These are phyloP conservation scores for Pseudorhombus dupliciocellatus DNA, from an alignment of 2,113 vertebrate species.

Conservation along the genomic window DNA sequence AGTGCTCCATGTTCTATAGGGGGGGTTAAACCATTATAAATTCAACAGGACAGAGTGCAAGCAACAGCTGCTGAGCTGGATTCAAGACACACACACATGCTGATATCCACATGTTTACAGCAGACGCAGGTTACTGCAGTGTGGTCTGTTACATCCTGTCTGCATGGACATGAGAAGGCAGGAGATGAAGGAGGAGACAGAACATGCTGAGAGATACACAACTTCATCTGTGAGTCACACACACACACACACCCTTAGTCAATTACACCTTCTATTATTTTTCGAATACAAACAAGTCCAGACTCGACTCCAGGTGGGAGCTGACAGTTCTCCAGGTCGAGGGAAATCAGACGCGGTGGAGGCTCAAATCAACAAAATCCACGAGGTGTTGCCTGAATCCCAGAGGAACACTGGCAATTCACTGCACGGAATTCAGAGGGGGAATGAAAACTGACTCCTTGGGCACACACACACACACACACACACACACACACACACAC, in stretches of 20 bases:
- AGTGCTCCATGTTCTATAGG: conserved; percentile 45
- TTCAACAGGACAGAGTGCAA: conserved; percentile 66
- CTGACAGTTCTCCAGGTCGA: conserved; percentile 26
- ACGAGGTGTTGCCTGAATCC: conserved; percentile 39
- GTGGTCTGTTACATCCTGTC: conserved; percentile 10
- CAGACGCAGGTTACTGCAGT: conserved; percentile 25
- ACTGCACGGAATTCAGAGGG: conserved; percentile 33
- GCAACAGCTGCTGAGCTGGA: conserved; percentile 56
- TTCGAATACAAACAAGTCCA: conserved; percentile 51
- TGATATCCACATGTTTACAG: not conserved
- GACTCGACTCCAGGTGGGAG: conserved; percentile 48
- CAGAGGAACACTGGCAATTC: conserved; percentile 34
- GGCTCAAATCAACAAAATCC: conserved; percentile 13
- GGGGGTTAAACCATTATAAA: conserved; percentile 59
- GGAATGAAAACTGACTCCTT: not conserved
- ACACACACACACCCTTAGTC: conserved; percentile 23
- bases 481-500: not conserved
- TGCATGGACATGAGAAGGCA: conserved; percentile 7
- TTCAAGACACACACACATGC: conserved; percentile 16
- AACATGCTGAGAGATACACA: not conserved
- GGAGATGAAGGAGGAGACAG: conserved; percentile 3
- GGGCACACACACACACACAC: not conserved
- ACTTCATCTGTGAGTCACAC: conserved; percentile 17
- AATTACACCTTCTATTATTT: conserved; percentile 49
- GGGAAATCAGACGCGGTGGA: no score